phyloP scores from a whole-genome alignment of 1,140 invertebrate species.

The Heterodera carotae region DNA sequence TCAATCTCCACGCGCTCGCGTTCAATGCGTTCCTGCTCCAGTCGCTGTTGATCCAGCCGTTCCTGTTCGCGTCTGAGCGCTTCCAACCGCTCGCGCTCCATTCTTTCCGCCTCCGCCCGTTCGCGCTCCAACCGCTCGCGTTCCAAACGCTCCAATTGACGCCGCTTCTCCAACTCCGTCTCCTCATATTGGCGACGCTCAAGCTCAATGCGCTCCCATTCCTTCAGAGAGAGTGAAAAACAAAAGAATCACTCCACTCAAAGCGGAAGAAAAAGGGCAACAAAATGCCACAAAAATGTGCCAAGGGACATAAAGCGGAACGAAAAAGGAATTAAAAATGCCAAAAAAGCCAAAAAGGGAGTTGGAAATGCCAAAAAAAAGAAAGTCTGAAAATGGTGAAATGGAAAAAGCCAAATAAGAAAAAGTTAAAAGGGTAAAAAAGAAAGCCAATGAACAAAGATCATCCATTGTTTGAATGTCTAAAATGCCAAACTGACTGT shows the following conservation, averaged over 20 bases:
- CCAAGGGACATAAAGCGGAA: too few relatives aligned
- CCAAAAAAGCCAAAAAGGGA: background rate
- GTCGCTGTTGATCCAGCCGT: slow-evolving; percentile 42
- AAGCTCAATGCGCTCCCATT: slow-evolving; percentile 62
- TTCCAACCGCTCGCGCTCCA: slow-evolving; percentile 59
- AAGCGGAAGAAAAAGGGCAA: background rate
- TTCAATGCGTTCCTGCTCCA: slow-evolving; percentile 61
- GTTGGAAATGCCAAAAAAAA: too few relatives aligned
- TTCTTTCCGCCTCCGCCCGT: slow-evolving; percentile 47
- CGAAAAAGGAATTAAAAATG: too few relatives aligned
- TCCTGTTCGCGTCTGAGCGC: slow-evolving; percentile 51
- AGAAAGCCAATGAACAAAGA: too few relatives aligned
- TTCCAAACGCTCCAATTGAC: slow-evolving; percentile 52
- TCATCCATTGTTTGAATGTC: too few relatives aligned
- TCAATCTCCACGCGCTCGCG: slow-evolving; percentile 61
- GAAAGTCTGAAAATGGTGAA: too few relatives aligned
- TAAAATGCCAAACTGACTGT: too few relatives aligned
- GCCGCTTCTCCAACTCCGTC: slow-evolving; percentile 51
- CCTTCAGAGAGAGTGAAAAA: slow-evolving; percentile 25
- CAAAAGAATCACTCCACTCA: background rate
- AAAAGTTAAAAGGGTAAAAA: too few relatives aligned
- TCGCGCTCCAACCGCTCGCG: slow-evolving; percentile 51
- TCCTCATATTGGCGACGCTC: slow-evolving; percentile 56
- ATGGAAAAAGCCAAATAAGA: too few relatives aligned
- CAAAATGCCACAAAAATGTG: background rate